Evolutionary conservation across 1,140 invertebrate genomes (phyloP).

Genomic region (Zaprionus kolodkinae): DNA sequence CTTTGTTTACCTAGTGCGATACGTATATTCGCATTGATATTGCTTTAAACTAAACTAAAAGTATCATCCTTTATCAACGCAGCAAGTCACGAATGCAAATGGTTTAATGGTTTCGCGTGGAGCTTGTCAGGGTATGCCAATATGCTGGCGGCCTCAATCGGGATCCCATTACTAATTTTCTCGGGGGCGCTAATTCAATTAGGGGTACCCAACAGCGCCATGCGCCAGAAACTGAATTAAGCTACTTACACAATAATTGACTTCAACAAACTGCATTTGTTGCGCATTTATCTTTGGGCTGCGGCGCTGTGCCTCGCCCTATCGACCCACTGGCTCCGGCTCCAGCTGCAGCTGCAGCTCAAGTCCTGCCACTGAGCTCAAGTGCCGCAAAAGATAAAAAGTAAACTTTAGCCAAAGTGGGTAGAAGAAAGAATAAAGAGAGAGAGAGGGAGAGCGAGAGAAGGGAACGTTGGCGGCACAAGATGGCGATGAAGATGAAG

Average conservation of each 20-base stretch:
- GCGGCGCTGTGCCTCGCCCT: constrained; percentile 19
- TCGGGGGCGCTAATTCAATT: constrained; percentile 48
- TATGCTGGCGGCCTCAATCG: constrained; percentile 20
- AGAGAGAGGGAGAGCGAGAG: not conserved
- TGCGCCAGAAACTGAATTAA: constrained; percentile 62
- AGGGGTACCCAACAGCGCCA: constrained; percentile 26
- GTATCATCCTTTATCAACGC: not conserved
- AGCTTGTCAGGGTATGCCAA: not conserved
- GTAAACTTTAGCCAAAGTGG: constrained; percentile 61
- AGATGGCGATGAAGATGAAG: constrained; percentile 12
- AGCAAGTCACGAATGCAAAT: not conserved
- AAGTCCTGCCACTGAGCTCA: constrained; percentile 29
- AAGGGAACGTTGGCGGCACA: not conserved
- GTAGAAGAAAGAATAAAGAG: not conserved
- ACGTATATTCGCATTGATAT: not conserved
- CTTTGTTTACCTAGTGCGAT: not conserved
- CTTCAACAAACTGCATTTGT: constrained; percentile 80
- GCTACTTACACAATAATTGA: constrained; percentile 80
- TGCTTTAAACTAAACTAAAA: not conserved
- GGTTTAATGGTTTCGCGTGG: not conserved
- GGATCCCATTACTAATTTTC: constrained; percentile 51
- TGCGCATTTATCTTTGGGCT: constrained; percentile 74
- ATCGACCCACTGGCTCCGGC: constrained; percentile 1
- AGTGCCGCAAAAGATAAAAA: constrained; percentile 73
- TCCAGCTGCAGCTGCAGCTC: not conserved